These are phyloP conservation scores for Calliopum simillimum DNA, from an alignment of 2,888 invertebrate genomes.

Conservation along the genomic window DNA sequence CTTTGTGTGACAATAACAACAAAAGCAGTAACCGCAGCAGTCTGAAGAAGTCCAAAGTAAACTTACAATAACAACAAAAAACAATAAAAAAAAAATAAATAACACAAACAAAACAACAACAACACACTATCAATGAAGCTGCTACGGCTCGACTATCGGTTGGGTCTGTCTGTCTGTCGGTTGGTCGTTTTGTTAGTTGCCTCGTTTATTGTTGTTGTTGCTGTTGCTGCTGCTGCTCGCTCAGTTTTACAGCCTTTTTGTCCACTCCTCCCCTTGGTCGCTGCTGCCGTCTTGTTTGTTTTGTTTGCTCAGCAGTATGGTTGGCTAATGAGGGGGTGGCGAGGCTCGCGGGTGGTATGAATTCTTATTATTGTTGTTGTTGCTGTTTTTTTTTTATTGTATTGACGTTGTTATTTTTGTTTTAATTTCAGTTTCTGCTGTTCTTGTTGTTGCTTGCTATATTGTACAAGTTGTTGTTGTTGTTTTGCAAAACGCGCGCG, in stretches of 20 bases:
- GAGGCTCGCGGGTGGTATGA: constrained; percentile 23
- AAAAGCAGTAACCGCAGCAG: constrained; percentile 32
- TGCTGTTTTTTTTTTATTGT: background rate
- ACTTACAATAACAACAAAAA: constrained; percentile 28
- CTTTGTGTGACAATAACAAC: constrained; percentile 14
- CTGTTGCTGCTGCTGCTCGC: no score
- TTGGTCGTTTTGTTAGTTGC: background rate
- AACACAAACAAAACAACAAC: constrained; percentile 37
- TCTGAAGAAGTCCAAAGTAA: constrained; percentile 26
- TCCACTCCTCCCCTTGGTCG: background rate
- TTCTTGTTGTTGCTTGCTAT: background rate
- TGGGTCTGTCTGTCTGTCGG: constrained; percentile 6
- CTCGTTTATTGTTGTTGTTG: background rate
- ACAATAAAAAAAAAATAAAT: constrained; percentile 38
- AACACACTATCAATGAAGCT: constrained; percentile 37
- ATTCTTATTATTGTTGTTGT: constrained; percentile 45
- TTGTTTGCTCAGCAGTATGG: constrained; percentile 34
- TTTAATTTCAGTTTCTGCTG: constrained; percentile 2
- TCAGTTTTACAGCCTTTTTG: background rate
- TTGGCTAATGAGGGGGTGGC: background rate
- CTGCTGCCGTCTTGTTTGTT: constrained; percentile 24
- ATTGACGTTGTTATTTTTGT: constrained; percentile 7
- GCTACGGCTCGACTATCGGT: background rate
- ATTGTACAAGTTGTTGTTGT: constrained; percentile 9
- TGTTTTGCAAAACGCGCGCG: constrained; percentile 34